Percentiles rank a stretch among this genome's conserved stretches.
phyloP scores from a whole-genome alignment of 2,797 vertebrate genomes.

The Rhinichthys osculus region DNA sequence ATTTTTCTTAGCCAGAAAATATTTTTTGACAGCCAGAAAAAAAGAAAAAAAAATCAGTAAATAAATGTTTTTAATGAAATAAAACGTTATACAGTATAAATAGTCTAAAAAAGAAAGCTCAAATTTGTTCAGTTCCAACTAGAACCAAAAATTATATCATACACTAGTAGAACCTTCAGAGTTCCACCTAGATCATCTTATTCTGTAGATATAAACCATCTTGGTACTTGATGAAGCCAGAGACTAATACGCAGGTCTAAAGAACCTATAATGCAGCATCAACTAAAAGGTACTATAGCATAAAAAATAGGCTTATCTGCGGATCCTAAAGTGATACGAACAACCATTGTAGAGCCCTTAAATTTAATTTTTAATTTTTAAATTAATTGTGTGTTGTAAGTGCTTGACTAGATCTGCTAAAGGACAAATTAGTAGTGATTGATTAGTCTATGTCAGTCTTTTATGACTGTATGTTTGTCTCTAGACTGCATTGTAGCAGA shows the following conservation, averaged over 20 bases:
- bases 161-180: background rate
- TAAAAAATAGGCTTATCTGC: background rate
- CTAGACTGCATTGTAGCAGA: background rate
- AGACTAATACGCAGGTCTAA: background rate
- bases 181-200: background rate
- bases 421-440: background rate
- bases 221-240: background rate
- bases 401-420: constrained; percentile 15
- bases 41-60: too few species aligned
- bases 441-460: background rate
- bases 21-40: too few species aligned
- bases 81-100: background rate
- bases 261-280: background rate
- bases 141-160: background rate
- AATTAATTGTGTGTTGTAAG: background rate
- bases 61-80: background rate
- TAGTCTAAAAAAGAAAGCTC: background rate
- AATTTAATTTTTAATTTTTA: too few species aligned
- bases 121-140: background rate
- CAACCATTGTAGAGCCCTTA: background rate
- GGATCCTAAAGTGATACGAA: background rate
- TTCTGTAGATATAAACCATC: background rate
- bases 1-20: too few species aligned
- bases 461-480: background rate
- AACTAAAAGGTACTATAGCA: too few species aligned